Conservation (phyloP, 1,140 invertebrate genomes). For the Coptotermes formosanus region DNA sequence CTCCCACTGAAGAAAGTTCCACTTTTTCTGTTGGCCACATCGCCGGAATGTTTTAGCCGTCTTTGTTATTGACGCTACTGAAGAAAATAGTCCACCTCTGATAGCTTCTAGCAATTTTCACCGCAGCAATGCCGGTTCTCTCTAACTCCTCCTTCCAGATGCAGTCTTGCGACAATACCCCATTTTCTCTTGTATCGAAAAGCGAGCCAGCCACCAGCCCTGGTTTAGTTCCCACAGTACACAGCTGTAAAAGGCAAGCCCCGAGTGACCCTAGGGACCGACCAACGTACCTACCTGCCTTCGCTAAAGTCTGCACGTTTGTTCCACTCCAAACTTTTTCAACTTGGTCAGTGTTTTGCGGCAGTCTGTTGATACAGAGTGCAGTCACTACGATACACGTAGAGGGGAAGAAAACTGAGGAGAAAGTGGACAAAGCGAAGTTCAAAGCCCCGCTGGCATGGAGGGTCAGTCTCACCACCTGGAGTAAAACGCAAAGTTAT, state of each 20-base stretch:
- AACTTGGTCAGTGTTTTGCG: not conserved
- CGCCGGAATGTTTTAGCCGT: no score
- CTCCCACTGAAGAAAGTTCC: no score
- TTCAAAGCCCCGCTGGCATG: not conserved
- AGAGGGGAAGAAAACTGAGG: not conserved
- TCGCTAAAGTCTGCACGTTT: not conserved
- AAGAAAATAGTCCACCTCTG: no score
- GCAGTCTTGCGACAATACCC: not conserved
- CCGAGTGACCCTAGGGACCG: not conserved
- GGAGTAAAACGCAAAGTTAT: not conserved
- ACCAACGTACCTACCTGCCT: not conserved
- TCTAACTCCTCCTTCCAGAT: not conserved
- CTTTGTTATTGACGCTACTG: no score
- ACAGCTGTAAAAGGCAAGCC: not conserved
- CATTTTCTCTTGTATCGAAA: not conserved
- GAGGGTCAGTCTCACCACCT: not conserved
- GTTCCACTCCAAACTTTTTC: not conserved
- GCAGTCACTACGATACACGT: not conserved
- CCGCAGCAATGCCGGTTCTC: not conserved
- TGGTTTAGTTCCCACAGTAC: not conserved
- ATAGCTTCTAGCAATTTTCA: no score
- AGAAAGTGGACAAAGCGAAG: not conserved
- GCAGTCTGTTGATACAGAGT: not conserved
- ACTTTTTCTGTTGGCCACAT: no score
- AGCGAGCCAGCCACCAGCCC: not conserved